Evolutionary conservation across 2,797 vertebrate species (phyloP).

Genomic region (Arrhamphus sclerolepis): DNA sequence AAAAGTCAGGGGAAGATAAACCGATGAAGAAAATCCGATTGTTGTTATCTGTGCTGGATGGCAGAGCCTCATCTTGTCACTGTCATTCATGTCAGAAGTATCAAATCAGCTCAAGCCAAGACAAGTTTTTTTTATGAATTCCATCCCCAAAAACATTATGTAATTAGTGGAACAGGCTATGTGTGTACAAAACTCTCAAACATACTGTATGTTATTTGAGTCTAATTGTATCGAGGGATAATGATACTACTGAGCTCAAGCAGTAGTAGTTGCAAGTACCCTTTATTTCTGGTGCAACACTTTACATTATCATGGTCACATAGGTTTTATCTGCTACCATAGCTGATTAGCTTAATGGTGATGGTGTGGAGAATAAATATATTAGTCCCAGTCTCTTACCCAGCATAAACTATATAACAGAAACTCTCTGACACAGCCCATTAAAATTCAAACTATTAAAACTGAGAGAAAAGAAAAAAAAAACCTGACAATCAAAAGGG

Average conservation of each 20-base stretch:
- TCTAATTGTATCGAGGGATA: conserved; percentile 33
- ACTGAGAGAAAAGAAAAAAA: conserved; percentile 42
- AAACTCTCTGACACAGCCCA: conserved; percentile 54
- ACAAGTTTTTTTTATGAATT: background rate
- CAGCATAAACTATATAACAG: conserved; percentile 64
- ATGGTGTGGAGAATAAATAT: conserved; percentile 65
- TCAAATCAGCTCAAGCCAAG: conserved; percentile 42
- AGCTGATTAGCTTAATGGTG: conserved; percentile 60
- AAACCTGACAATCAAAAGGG: conserved; percentile 71
- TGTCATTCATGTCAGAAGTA: conserved; percentile 40
- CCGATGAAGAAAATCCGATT: conserved; percentile 57
- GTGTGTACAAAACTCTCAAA: conserved; percentile 18
- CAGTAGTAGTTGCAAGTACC: conserved; percentile 12
- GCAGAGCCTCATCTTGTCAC: conserved; percentile 38
- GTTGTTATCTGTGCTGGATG: conserved; percentile 35
- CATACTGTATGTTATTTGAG: conserved; percentile 42
- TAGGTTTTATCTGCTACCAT: conserved; percentile 48
- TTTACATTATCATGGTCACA: conserved; percentile 24
- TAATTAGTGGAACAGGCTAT: conserved; percentile 27
- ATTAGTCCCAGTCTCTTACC: conserved; percentile 67
- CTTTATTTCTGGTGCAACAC: conserved; percentile 33
- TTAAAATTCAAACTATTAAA: conserved; percentile 78
- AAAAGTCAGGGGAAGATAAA: conserved; percentile 60
- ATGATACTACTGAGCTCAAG: conserved; percentile 35
- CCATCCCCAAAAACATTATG: no score